Base-by-base conservation (phyloP, 2,888 invertebrate species). In the Metalampra italica region DNA sequence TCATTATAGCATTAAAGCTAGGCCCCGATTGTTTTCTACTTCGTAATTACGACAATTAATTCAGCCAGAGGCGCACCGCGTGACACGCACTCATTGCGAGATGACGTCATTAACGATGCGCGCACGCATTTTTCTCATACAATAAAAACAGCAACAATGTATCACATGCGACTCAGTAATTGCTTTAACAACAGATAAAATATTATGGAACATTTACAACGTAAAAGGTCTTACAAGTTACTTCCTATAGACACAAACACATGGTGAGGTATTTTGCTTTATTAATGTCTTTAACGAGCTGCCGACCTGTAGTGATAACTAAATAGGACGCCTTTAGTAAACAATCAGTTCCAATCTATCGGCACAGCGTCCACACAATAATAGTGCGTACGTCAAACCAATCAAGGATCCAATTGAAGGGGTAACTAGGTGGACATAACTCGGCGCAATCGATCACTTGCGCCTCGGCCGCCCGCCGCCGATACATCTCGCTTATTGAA, bases 331-430 rank as follows among this genome's bases (percentile, higher is more conserved):
- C 57, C 60, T 75, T 76, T 70, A 73, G 72, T 71, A 75, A 78
- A 80, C 77, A 83, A 84, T 85, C 79, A 80, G 77, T 67, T 74
- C 75, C 83, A 85, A 86, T 84, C 80, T 79, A 79, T 77, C 74
- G 71, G 66, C 60, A 71, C 76, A 66, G 62, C 63, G 75, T 69
- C 70, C 69, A 71, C 68, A 76, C 76, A 77, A 81, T 81, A 82
- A 79, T 79, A 75, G 76, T 73, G 76, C 75, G 78, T 71, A 82
- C 80, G 82, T 87, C 85, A 78, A 82, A 78, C 79, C 88, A 87
- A 88, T 89, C 86, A 85, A 77, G 79, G 75, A 77, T 70, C 76
- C 88, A 88, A 88, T 89, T 88, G 88, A 82, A 83, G 78, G 84
- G 85, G 83, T 86, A 86, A 87, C 85, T 83, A 83, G 79, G 79